Evolutionary conservation across 1,140 invertebrate genomes (phyloP).

Genomic region (Bacillus rossius): DNA sequence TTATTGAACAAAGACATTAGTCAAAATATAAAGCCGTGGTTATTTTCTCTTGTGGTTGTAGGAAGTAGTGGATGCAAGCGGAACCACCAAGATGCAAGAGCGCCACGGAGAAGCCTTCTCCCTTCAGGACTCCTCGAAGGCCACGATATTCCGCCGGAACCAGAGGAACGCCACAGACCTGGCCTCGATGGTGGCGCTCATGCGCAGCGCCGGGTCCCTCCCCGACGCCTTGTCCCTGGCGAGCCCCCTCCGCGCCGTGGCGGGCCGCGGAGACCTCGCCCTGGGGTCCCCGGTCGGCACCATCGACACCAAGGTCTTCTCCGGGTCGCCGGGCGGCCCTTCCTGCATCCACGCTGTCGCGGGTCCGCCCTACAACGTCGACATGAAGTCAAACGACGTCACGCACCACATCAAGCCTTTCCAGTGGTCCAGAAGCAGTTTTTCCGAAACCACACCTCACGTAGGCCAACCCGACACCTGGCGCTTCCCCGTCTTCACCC

Average conservation of each 20-base stretch:
- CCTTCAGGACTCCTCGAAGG: slow-evolving; percentile 47
- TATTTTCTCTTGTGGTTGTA: slow-evolving; percentile 35
- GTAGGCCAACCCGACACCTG: slow-evolving; percentile 71
- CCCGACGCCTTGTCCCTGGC: slow-evolving; percentile 58
- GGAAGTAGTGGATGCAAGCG: slow-evolving; percentile 46
- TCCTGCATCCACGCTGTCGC: slow-evolving; percentile 5
- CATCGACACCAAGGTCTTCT: slow-evolving; percentile 1
- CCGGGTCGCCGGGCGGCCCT: not conserved
- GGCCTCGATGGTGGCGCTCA: slow-evolving; percentile 47
- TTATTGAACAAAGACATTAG: too few relatives aligned
- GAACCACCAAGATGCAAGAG: slow-evolving; percentile 44
- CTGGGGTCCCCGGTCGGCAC: slow-evolving; percentile 43
- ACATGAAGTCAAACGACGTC: slow-evolving; percentile 13
- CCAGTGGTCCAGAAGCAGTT: slow-evolving; percentile 63
- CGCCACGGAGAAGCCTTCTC: slow-evolving; percentile 56
- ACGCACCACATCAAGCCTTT: slow-evolving; percentile 45
- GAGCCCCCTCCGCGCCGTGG: slow-evolving; percentile 55
- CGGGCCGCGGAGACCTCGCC: slow-evolving; percentile 55
- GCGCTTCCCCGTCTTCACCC: slow-evolving; percentile 41
- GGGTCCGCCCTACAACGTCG: slow-evolving; percentile 26
- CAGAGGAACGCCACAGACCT: slow-evolving; percentile 47
- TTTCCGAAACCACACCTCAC: slow-evolving; percentile 55
- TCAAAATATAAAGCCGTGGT: too few relatives aligned
- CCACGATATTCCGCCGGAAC: slow-evolving; percentile 50
- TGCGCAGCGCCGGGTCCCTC: slow-evolving; percentile 58